Percentiles rank a stretch among this genome's conserved stretches.
Conservation (phyloP, 2,888 invertebrate genomes). For the Amphipyra berbera region DNA sequence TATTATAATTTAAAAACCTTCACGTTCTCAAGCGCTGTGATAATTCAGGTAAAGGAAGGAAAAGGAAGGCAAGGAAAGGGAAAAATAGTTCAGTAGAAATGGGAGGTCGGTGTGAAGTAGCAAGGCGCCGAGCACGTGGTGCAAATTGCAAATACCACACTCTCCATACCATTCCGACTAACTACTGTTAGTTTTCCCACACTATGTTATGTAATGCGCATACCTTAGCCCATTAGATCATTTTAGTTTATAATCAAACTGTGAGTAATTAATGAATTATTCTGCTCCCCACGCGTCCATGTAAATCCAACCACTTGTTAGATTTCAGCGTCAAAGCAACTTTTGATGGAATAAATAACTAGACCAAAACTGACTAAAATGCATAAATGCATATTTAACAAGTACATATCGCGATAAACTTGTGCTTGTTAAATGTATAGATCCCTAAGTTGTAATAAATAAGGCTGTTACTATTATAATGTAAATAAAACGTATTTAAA, state of each 20-base stretch:
- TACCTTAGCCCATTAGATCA: conserved; percentile 43
- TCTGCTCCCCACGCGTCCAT: conserved; percentile 43
- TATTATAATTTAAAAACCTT: conserved; percentile 16
- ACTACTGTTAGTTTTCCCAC: conserved; percentile 51
- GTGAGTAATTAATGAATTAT: conserved; percentile 47
- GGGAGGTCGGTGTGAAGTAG: conserved; percentile 68
- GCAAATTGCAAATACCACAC: conserved; percentile 76
- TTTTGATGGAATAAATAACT: conserved; percentile 31
- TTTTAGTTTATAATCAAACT: conserved; percentile 47
- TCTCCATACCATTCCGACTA: conserved; percentile 34
- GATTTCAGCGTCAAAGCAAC: conserved; percentile 17
- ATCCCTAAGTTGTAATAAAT: background rate
- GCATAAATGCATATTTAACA: conserved; percentile 29
- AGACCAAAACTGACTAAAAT: conserved; percentile 16
- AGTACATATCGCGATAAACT: background rate
- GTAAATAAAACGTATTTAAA: too few species aligned
- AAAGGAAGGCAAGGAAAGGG: conserved; percentile 50
- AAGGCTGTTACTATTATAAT: background rate
- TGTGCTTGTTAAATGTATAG: background rate
- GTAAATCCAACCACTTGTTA: conserved; percentile 27
- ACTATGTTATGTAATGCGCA: conserved; percentile 45
- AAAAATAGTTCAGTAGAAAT: conserved; percentile 68
- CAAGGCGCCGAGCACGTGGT: conserved; percentile 63
- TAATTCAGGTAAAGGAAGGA: conserved; percentile 30
- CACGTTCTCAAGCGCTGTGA: conserved; percentile 15